phyloP scores from a whole-genome alignment of 2,888 invertebrate species.

The Venustoraphidia nigricollis region DNA sequence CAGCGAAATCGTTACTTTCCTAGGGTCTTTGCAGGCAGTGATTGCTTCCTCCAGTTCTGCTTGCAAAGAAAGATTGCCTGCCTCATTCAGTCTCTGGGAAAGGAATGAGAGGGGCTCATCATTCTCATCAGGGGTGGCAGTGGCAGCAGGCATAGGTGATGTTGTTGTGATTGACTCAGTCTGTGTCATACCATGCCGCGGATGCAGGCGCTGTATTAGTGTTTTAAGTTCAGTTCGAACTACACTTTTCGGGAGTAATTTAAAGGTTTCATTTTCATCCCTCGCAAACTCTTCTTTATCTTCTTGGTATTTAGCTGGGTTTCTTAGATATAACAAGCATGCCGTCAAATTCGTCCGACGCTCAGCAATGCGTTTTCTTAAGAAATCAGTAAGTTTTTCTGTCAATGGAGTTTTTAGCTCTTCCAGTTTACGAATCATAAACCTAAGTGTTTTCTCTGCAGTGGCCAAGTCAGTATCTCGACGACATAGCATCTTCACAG shows the following conservation, averaged over 20 bases:
- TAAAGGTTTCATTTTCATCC: neutral
- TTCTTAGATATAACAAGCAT: neutral
- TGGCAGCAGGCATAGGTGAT: constrained; percentile 3
- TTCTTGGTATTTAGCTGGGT: neutral
- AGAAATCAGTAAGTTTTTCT: constrained; percentile 2
- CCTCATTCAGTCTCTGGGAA: constrained; percentile 4
- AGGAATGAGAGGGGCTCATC: constrained; percentile 5
- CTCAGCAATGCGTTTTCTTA: neutral
- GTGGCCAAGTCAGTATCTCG: constrained; percentile 10
- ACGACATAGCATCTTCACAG: neutral
- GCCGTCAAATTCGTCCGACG: no score
- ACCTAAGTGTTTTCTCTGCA: constrained; percentile 11
- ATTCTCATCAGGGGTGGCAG: constrained; percentile 4
- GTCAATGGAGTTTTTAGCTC: constrained; percentile 8
- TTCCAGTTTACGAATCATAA: constrained; percentile 12
- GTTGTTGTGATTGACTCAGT: constrained; percentile 6
- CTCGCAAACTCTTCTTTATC: neutral
- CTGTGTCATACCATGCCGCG: constrained; percentile 4
- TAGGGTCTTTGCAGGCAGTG: constrained; percentile 5
- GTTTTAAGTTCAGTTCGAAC: neutral
- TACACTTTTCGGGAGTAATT: neutral
- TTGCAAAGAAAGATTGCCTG: constrained; percentile 5
- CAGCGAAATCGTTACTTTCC: constrained; percentile 4
- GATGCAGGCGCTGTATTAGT: neutral
- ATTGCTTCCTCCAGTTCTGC: constrained; percentile 5